A percentile compares a stretch with the other conserved stretches of the same genome.
Evolutionary conservation across 35 echinoderm and acorn worm genomes (phyloP).

Genomic region (Patiria miniata): DNA sequence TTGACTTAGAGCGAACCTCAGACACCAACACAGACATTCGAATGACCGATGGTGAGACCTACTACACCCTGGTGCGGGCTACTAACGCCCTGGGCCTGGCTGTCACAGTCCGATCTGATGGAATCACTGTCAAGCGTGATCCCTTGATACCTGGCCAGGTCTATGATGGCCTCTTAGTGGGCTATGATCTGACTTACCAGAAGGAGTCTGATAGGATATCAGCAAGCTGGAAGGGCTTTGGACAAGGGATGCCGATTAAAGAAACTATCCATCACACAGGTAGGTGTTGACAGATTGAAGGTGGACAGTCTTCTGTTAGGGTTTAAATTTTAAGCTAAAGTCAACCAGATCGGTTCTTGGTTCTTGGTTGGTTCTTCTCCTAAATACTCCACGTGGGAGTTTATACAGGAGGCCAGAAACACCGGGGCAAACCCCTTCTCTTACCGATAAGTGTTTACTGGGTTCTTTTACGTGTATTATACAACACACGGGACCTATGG

Average conservation of each 20-base stretch:
- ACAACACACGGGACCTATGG: too few relatives aligned
- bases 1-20: conserved; percentile 14
- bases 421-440: too few relatives aligned
- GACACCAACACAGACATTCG: background rate
- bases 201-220: background rate
- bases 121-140: conserved; percentile 30
- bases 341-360: too few relatives aligned
- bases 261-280: conserved; percentile 7
- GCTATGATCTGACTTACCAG: conserved; percentile 34
- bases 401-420: too few relatives aligned
- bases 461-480: too few relatives aligned
- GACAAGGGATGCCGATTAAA: background rate
- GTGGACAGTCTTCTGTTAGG: too few relatives aligned
- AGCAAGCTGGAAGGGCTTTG: conserved; percentile 39
- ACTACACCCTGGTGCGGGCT: conserved; percentile 28
- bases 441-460: too few relatives aligned
- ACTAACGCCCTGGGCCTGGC: conserved; percentile 22
- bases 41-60: conserved; percentile 35
- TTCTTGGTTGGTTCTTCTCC: too few relatives aligned
- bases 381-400: too few relatives aligned
- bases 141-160: conserved; percentile 47
- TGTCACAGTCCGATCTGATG: conserved; percentile 27
- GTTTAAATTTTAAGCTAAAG: too few relatives aligned
- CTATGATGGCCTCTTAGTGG: conserved; percentile 26
- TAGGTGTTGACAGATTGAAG: too few relatives aligned